A percentile compares a stretch with the other conserved stretches of the same genome.
phyloP scores from a whole-genome alignment of 2,888 invertebrate species.

The Brenthis daphne region DNA sequence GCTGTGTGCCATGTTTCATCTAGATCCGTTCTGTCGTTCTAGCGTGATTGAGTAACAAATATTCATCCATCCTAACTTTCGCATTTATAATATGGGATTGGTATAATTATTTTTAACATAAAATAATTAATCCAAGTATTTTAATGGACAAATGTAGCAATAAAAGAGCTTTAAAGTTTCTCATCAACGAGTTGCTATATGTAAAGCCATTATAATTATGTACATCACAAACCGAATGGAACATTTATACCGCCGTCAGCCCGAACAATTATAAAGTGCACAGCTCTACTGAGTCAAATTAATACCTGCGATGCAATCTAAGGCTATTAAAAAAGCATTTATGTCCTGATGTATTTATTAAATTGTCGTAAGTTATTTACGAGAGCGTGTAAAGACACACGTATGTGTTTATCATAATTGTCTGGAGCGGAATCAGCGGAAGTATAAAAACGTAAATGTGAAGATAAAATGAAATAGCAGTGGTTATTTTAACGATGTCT shows the following conservation, averaged over 20 bases:
- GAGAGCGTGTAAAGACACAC: conserved; percentile 39
- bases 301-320: conserved; percentile 67
- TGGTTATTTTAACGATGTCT: background rate
- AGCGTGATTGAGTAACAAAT: too few relatives aligned
- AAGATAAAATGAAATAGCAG: background rate
- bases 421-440: conserved; percentile 32
- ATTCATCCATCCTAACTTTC: too few relatives aligned
- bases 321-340: conserved; percentile 73
- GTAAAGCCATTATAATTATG: conserved; percentile 19
- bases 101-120: background rate
- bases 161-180: conserved; percentile 12
- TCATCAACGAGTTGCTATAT: conserved; percentile 19
- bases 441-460: conserved; percentile 18
- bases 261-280: conserved; percentile 60
- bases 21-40: too few relatives aligned
- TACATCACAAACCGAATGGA: conserved; percentile 19
- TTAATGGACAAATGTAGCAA: conserved; percentile 3
- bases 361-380: conserved; percentile 75
- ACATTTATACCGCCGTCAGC: conserved; percentile 39
- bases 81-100: background rate
- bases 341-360: conserved; percentile 77
- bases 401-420: conserved; percentile 39
- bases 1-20: too few relatives aligned
- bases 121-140: conserved; percentile 5
- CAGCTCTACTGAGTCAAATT: conserved; percentile 68